Conservation (phyloP, 2,888 invertebrate species). For the Melanchra persicariae region DNA sequence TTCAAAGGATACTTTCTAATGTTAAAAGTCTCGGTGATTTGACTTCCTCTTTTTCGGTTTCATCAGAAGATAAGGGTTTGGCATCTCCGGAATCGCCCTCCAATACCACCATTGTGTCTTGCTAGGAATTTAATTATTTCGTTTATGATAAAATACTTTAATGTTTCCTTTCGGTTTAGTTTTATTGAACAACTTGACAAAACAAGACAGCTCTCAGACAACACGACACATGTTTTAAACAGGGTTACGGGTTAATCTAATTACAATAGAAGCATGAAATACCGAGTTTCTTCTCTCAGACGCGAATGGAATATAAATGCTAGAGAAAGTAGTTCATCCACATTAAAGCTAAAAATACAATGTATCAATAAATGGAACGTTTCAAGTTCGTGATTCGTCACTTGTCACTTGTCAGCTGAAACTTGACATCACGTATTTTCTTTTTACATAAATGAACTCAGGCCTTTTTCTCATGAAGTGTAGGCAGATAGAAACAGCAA, state of each 20-base stretch:
- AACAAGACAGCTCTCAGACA: slow-evolving; percentile 53
- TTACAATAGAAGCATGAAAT: slow-evolving; percentile 2
- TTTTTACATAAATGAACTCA: no score
- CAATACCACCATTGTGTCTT: slow-evolving; percentile 81
- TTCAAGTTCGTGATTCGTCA: slow-evolving; percentile 25
- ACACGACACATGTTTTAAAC: slow-evolving; percentile 61
- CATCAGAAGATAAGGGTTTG: slow-evolving; percentile 77
- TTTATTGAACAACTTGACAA: slow-evolving; percentile 31
- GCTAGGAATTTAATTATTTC: slow-evolving; percentile 39
- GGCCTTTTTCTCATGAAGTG: no score
- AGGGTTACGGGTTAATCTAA: background rate
- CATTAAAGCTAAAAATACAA: background rate
- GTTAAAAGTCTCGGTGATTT: slow-evolving; percentile 84
- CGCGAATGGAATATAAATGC: background rate
- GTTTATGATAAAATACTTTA: background rate
- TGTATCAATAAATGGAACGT: slow-evolving; percentile 1
- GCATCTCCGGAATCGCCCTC: slow-evolving; percentile 84
- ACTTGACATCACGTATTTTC: no score
- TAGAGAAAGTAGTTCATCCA: background rate
- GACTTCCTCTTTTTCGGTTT: slow-evolving; percentile 78
- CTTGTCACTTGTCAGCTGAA: slow-evolving; percentile 11
- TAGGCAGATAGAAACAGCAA: no score
- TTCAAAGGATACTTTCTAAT: slow-evolving; percentile 91
- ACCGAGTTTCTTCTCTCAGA: background rate
- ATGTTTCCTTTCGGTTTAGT: slow-evolving; percentile 7